Base-by-base conservation (phyloP, 2,113 vertebrate genomes). In the Pandion haliaetus region DNA sequence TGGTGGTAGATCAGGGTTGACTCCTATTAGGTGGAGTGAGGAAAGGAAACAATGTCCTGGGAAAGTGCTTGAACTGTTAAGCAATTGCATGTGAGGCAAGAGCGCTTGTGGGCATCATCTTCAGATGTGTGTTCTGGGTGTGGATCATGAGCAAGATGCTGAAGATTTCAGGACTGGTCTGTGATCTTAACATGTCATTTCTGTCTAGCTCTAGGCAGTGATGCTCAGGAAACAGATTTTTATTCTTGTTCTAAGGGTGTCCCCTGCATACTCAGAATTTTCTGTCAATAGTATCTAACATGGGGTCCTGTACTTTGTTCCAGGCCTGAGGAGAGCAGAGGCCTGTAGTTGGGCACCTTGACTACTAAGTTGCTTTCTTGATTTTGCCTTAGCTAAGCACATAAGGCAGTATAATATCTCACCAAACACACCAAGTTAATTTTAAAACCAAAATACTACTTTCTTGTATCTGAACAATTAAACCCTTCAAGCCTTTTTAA, bases 51-150 rank as follows among this genome's bases (percentile, higher is more conserved):
- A 25, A 32, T 86, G 17, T 83, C 69, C 80, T 95, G 59, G 86
- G 80, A 96, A 95, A 71, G 32, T 36, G 20, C 28, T 67, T 87
- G 38, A 25, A 8, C 9, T 52, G 28, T 95, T 92, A 58, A 49
- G 71, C 83, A 92, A 78, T n/a, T n/a, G 20, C 29, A 45, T 42
- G 31, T 95, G 94, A 95, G 32, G 76, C 59, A 94, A 97, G 71
- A 90, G 76, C 1, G 4, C 38, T 70, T 55, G 31, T 78, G 71
- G 67, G 62, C 71, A 81, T 29, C 0, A 1, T 52, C 86, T 92
- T 69, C 25, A 54, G 49, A 3, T 88, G 34, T 0, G 0, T 55
- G 12, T 36, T 80, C 13, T 81, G 76, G 88, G 86, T 74, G 77
- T 89, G 93, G 86, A 47, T 73, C 1, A 0, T 82, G 38, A 93